phyloP scores from a whole-genome alignment of 1,140 invertebrate genomes.

The Habropoda laboriosa region DNA sequence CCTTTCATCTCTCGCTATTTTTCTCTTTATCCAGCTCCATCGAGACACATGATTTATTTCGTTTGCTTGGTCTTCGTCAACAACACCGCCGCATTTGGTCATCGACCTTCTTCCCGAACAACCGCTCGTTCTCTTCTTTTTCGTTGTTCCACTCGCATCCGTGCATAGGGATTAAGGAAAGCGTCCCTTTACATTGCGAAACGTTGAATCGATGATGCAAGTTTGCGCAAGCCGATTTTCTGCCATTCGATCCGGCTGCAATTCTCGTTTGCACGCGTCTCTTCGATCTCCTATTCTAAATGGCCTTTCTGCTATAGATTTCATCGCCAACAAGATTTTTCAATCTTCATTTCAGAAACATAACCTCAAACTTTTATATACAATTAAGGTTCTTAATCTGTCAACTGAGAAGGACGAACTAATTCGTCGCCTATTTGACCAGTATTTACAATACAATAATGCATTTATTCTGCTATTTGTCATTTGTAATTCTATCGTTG shows the following conservation, averaged over 20 bases:
- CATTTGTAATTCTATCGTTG: too few relatives aligned
- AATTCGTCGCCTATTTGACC: too few relatives aligned
- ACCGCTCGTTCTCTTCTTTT: background rate
- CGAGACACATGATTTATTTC: background rate
- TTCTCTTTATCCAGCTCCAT: background rate
- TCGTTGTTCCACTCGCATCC: background rate
- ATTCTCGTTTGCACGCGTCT: background rate
- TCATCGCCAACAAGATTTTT: background rate
- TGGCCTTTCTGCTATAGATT: background rate
- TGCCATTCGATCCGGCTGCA: background rate
- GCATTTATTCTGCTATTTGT: too few relatives aligned
- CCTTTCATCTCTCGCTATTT: background rate
- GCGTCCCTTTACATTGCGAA: background rate
- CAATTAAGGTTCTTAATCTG: too few relatives aligned
- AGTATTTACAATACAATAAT: too few relatives aligned
- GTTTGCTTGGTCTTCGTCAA: background rate
- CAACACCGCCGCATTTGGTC: background rate
- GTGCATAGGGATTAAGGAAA: background rate
- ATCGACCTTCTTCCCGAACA: conserved; percentile 6
- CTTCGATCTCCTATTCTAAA: background rate
- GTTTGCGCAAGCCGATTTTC: background rate
- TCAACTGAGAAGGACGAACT: too few relatives aligned
- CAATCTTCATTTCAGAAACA: too few relatives aligned
- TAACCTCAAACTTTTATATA: too few relatives aligned
- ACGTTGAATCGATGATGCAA: conserved; percentile 9